Evolutionary conservation across 2,797 vertebrate species (phyloP).

Genomic region (Apodemus agrarius): DNA sequence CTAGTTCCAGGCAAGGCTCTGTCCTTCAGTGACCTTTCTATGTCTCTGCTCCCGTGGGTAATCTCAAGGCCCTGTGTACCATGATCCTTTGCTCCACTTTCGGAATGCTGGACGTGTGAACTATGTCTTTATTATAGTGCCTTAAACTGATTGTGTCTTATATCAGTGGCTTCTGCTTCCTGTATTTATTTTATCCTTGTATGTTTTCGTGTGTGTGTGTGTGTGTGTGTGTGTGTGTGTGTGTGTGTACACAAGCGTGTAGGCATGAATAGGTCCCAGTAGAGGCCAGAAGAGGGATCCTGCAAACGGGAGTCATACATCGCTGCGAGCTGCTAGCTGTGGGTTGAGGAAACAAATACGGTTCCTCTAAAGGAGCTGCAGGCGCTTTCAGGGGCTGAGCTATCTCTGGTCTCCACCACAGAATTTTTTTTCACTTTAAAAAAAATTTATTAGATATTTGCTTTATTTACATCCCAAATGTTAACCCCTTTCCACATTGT

Average conservation of each 20-base stretch:
- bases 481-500: too few species aligned
- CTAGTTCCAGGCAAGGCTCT: neutral
- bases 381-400: too few species aligned
- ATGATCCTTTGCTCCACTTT: neutral
- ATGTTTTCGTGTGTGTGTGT: neutral
- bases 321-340: neutral
- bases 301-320: too few species aligned
- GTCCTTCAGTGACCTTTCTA: neutral
- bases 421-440: neutral
- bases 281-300: neutral
- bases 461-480: too few species aligned
- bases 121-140: neutral
- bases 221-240: neutral
- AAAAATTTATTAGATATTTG: too few species aligned
- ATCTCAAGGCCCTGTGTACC: neutral
- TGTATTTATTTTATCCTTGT: neutral
- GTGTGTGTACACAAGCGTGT: too few species aligned
- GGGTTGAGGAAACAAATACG: neutral
- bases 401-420: neutral
- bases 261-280: too few species aligned
- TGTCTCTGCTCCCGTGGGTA: neutral
- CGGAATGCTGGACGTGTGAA: neutral
- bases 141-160: neutral
- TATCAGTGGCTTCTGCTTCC: neutral
- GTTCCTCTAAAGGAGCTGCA: neutral